Evolutionary conservation across 2,113 vertebrate genomes (phyloP), one percentile per base, ranked within the genome.

Genomic region (Oreochromis spilurus): DNA sequence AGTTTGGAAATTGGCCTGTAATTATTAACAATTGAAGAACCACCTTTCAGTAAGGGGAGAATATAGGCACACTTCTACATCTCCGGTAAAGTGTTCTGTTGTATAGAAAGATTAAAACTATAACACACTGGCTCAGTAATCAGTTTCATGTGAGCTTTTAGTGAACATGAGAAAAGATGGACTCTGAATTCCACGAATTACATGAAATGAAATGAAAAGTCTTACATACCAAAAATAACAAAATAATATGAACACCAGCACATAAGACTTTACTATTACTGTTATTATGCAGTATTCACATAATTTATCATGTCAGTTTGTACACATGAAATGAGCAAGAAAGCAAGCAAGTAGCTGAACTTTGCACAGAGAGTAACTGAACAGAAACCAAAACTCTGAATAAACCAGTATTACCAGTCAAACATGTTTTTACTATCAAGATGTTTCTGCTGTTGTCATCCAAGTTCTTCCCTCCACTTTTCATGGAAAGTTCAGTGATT

Each of bases 401-500:
- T 16, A 58, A 58, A 58, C 13, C 26, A 58, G 24, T 57, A 57
- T 57, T 29, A 57, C 54, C 54, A 14, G 54, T 57, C 13, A 58
- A 58, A 58, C 55, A 29, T 16, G 5, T 0, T 29, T 58, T 58
- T 5, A 29, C 55, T 29, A 16, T 58, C 54, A 57, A 26, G 24
- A 57, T 58, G 54, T 29, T 58, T 58, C 4, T 58, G 55, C 55
- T 58, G 55, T 58, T 58, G 55, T 16, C 55, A 5, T 58, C 2
- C 55, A 58, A 58, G 55, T 58, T 16, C 55, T 58, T 58, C 0
- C 24, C 13, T 58, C 1, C 24, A 58, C 2, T 1, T 58, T 29
- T 58, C 55, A 29, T 29, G 0, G 55, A 58, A 58, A 3, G 55
- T 29, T 58, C 2, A 1, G 55, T 58, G 13, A 58, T 0, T 58